phyloP scores from a whole-genome alignment of 2,888 invertebrate genomes.

The Philonicus albiceps region DNA sequence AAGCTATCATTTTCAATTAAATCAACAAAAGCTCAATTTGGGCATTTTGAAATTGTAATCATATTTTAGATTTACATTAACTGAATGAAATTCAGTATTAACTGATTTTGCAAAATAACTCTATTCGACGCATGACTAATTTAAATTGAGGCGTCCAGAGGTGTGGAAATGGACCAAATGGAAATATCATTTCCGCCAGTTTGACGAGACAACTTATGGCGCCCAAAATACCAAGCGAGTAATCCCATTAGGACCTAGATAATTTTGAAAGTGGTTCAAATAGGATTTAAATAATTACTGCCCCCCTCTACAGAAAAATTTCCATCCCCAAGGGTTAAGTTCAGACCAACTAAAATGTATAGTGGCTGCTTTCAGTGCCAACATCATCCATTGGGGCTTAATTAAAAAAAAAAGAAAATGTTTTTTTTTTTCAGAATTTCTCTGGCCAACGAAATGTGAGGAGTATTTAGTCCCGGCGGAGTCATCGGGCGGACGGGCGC shows the following conservation, averaged over 20 bases:
- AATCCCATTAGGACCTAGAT: neutral
- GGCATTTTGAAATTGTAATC: too few relatives aligned
- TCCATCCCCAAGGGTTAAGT: neutral
- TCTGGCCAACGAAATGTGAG: neutral
- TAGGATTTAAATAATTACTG: slow-evolving; percentile 20
- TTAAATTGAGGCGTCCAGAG: neutral
- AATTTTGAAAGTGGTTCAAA: slow-evolving; percentile 18
- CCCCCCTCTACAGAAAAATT: neutral
- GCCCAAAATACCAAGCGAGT: neutral
- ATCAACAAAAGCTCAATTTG: too few relatives aligned
- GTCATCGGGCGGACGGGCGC: neutral
- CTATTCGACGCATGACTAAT: neutral
- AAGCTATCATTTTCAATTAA: too few relatives aligned
- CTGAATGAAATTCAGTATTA: too few relatives aligned
- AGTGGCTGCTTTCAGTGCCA: neutral
- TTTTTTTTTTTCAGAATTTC: neutral
- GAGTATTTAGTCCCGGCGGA: neutral
- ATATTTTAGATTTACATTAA: too few relatives aligned
- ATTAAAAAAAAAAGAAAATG: slow-evolving; percentile 30
- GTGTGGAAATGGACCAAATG: neutral
- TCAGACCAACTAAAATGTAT: neutral
- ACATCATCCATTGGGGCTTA: slow-evolving; percentile 20
- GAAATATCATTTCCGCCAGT: neutral
- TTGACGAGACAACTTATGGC: neutral
- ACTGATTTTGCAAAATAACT: too few relatives aligned